These are phyloP conservation scores for Xiphophorus maculatus DNA, from an alignment of 2,113 vertebrate species.

Conservation along the genomic window DNA sequence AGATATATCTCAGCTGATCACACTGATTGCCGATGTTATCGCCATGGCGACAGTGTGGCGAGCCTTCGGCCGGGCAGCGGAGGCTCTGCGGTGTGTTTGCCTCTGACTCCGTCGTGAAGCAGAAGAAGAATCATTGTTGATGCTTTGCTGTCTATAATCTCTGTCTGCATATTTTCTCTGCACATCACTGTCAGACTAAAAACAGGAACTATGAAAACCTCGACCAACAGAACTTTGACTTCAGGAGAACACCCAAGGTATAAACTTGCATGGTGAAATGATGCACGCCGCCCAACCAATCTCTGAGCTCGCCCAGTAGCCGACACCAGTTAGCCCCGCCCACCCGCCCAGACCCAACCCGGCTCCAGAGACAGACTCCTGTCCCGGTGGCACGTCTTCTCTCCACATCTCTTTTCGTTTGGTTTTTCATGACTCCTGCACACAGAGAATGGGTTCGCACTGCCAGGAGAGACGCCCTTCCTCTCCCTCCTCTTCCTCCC, in stretches of 20 bases:
- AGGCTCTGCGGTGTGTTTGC: constrained; percentile 81
- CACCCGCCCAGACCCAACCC: constrained; percentile 64
- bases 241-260: constrained; percentile 99
- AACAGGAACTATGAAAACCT: constrained; percentile 99
- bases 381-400: constrained; percentile 85
- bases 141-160: constrained; percentile 97
- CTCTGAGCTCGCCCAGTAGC: constrained; percentile 69
- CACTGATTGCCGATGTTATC: no score
- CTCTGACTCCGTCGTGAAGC: constrained; percentile 79
- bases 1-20: no score
- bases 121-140: constrained; percentile 83
- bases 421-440: constrained; percentile 71
- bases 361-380: constrained; percentile 78
- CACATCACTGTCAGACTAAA: constrained; percentile 99
- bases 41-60: neutral
- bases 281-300: constrained; percentile 95
- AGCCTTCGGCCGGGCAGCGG: neutral
- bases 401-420: constrained; percentile 77
- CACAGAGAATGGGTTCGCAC: constrained; percentile 57
- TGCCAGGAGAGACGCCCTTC: constrained; percentile 56
- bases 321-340: constrained; percentile 65
- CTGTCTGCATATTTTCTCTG: constrained; percentile 99
- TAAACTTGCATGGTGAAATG: constrained; percentile 95
- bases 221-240: constrained; percentile 99
- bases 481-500: constrained; percentile 11